Percentiles rank a stretch among this genome's conserved stretches.
phyloP scores from a whole-genome alignment of 2,797 vertebrate species.

The Erethizon dorsatum region DNA sequence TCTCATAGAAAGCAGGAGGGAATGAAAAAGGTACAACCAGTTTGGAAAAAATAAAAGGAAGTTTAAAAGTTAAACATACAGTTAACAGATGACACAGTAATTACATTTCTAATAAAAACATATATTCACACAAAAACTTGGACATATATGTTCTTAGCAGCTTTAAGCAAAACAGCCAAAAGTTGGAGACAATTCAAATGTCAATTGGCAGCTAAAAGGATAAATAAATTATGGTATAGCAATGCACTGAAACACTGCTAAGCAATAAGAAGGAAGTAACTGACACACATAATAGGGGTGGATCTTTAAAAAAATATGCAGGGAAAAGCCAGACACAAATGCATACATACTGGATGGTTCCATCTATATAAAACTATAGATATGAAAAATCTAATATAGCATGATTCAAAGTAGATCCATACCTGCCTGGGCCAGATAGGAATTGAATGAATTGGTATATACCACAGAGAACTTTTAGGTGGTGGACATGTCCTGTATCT shows the following conservation, averaged over 20 bases:
- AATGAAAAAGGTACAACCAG: not conserved
- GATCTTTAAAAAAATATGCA: not conserved
- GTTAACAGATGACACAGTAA: not conserved
- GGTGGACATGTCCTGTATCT: not conserved
- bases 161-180: not conserved
- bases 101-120: conserved; percentile 10
- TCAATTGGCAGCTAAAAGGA: not conserved
- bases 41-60: not conserved
- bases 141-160: not conserved
- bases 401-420: not conserved
- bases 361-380: not conserved
- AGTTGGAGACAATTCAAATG: not conserved
- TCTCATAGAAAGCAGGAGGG: not conserved
- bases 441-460: not conserved
- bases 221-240: not conserved
- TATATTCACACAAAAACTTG: not conserved
- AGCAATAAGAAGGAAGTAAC: not conserved
- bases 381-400: not conserved
- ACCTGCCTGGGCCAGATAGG: not conserved
- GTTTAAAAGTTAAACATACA: conserved; percentile 17
- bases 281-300: not conserved
- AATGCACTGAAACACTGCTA: not conserved
- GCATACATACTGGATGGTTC: not conserved
- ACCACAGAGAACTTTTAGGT: not conserved
- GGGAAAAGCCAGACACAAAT: not conserved